phyloP scores from a whole-genome alignment of 2,113 vertebrate species.

The Micronisus gabar region DNA sequence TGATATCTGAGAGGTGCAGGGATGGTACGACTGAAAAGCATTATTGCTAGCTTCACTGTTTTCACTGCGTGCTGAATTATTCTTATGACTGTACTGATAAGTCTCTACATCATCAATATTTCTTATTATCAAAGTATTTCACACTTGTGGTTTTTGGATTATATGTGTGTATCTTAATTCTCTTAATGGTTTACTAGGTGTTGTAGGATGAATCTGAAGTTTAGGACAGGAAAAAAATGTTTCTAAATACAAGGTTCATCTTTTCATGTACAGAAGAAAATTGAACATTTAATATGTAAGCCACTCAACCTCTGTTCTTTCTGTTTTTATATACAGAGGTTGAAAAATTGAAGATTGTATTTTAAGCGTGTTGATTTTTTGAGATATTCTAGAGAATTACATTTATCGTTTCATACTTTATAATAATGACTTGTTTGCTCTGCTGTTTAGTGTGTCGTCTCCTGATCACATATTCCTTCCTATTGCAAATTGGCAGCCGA shows the following conservation, averaged over 20 bases:
- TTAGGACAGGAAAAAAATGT: background rate
- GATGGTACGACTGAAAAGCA: background rate
- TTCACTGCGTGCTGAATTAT: background rate
- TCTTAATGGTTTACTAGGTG: background rate
- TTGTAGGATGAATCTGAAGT: background rate
- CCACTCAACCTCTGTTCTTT: background rate
- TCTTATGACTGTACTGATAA: background rate
- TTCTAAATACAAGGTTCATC: background rate
- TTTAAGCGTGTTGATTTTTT: background rate
- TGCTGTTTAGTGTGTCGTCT: constrained; percentile 81
- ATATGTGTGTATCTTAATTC: background rate
- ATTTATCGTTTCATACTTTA: background rate
- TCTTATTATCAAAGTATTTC: background rate
- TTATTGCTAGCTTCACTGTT: background rate
- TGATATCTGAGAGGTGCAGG: background rate
- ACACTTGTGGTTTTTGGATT: background rate
- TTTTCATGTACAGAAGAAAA: background rate
- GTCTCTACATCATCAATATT: background rate
- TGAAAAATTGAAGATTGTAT: background rate
- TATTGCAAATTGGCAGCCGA: constrained; percentile 89
- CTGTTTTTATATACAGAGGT: background rate
- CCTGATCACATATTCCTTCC: constrained; percentile 92
- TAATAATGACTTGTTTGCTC: background rate
- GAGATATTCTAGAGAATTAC: background rate
- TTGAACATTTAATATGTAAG: background rate